A percentile compares a stretch with the other conserved stretches of the same genome.
Conservation (phyloP, 2,113 vertebrate species). For the Ariopsis seemanni region DNA sequence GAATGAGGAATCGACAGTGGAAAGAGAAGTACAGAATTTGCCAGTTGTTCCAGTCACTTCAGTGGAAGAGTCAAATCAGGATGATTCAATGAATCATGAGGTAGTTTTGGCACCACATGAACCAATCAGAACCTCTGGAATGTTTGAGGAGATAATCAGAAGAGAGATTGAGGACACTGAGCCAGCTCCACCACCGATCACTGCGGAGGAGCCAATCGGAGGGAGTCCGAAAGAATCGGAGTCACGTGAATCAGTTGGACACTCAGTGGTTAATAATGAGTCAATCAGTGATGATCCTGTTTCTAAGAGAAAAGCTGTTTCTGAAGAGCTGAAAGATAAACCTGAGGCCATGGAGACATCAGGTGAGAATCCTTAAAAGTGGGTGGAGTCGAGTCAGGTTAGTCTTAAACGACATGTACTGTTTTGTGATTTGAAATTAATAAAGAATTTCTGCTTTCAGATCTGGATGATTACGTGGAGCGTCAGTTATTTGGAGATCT, state of each 20-base stretch:
- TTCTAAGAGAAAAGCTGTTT: background rate
- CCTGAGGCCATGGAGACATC: slow-evolving; percentile 53
- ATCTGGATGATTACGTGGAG: slow-evolving; percentile 73
- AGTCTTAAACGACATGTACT: background rate
- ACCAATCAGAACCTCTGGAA: background rate
- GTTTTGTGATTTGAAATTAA: background rate
- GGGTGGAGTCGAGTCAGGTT: background rate
- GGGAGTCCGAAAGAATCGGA: background rate
- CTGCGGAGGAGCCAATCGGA: background rate
- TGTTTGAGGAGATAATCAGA: background rate
- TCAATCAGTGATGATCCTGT: slow-evolving; percentile 10
- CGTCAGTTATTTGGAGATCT: slow-evolving; percentile 67
- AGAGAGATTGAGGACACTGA: background rate
- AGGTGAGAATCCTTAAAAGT: slow-evolving; percentile 55
- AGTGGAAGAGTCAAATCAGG: slow-evolving; percentile 9
- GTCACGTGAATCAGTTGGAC: background rate
- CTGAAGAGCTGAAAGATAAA: background rate
- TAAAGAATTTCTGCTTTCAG: slow-evolving; percentile 51
- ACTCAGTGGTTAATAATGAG: background rate
- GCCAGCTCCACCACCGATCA: background rate
- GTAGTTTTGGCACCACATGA: background rate
- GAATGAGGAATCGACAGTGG: background rate
- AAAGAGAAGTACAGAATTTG: background rate
- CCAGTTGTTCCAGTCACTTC: background rate
- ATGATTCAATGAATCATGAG: slow-evolving; percentile 18